Conservation (phyloP, 2,113 vertebrate genomes). For the Semicossyphus pulcher region DNA sequence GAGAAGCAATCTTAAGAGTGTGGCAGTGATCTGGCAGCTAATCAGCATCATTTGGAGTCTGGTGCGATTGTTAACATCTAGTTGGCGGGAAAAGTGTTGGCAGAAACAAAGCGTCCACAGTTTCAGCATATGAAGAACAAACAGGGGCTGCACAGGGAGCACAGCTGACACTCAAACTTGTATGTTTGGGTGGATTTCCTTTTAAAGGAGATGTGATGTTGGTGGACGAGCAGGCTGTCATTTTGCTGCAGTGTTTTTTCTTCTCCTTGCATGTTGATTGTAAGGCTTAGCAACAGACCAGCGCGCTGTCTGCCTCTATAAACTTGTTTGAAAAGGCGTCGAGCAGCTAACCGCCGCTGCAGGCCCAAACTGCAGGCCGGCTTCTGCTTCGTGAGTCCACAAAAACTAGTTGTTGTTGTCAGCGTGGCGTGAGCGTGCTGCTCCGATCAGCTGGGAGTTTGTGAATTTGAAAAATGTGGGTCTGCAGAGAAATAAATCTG, state of each 20-base stretch:
- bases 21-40: neutral
- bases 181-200: constrained; percentile 17
- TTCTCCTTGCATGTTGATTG: neutral
- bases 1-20: neutral
- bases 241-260: neutral
- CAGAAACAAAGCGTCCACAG: neutral
- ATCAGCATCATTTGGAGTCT: neutral
- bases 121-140: constrained; percentile 1
- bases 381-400: constrained; percentile 9
- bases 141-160: neutral
- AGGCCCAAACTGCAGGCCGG: neutral
- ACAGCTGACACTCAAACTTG: neutral
- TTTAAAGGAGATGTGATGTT: neutral
- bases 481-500: constrained; percentile 23
- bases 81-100: neutral
- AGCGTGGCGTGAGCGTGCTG: neutral
- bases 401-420: constrained; percentile 5
- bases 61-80: neutral
- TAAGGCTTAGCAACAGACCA: constrained; percentile 2
- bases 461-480: constrained; percentile 17
- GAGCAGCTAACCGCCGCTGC: neutral
- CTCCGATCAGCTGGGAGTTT: constrained; percentile 1
- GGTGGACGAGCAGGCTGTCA: constrained; percentile 2
- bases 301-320: neutral
- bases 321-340: neutral